A percentile compares a stretch with the other conserved stretches of the same genome.
Conservation (phyloP, 2,888 invertebrate species). For the Xiphydria camelus region DNA sequence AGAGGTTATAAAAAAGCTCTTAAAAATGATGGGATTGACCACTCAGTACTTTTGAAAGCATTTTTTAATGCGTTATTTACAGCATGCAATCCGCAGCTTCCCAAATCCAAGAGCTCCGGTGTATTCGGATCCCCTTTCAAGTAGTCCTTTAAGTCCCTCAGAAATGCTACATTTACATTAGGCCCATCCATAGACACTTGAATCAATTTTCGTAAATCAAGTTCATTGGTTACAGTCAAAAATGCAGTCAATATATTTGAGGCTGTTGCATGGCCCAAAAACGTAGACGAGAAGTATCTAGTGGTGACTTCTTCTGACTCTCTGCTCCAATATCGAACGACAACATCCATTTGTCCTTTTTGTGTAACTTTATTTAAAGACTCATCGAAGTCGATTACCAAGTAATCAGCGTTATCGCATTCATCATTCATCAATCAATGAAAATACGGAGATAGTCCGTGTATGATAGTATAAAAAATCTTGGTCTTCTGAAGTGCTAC, state of each 20-base stretch:
- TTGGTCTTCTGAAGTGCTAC: conserved; percentile 24
- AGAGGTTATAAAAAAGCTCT: too few relatives aligned
- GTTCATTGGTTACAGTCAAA: conserved; percentile 3
- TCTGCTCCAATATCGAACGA: conserved; percentile 30
- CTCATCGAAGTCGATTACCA: conserved; percentile 28
- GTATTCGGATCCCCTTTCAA: too few relatives aligned
- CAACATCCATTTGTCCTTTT: conserved; percentile 35
- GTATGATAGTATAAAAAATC: too few relatives aligned
- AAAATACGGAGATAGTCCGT: conserved; percentile 25
- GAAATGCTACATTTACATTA: conserved; percentile 27
- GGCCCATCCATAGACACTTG: conserved; percentile 33
- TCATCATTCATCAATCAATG: conserved; percentile 15
- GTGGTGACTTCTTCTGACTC: conserved; percentile 24
- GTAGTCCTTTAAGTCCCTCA: too few relatives aligned
- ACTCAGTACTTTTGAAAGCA: too few relatives aligned
- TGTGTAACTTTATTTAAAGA: too few relatives aligned
- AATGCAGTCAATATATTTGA: conserved; percentile 27
- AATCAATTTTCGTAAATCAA: conserved; percentile 23
- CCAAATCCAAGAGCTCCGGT: too few relatives aligned
- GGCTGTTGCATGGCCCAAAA: conserved; percentile 25
- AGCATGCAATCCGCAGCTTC: too few relatives aligned
- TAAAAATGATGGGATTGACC: too few relatives aligned
- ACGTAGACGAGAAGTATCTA: conserved; percentile 32
- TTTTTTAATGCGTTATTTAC: too few relatives aligned
- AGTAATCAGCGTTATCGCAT: conserved; percentile 8